Evolutionary conservation across 2,113 vertebrate species (phyloP), one percentile per base, ranked within the genome.

Genomic region (Seriola dumerili): DNA sequence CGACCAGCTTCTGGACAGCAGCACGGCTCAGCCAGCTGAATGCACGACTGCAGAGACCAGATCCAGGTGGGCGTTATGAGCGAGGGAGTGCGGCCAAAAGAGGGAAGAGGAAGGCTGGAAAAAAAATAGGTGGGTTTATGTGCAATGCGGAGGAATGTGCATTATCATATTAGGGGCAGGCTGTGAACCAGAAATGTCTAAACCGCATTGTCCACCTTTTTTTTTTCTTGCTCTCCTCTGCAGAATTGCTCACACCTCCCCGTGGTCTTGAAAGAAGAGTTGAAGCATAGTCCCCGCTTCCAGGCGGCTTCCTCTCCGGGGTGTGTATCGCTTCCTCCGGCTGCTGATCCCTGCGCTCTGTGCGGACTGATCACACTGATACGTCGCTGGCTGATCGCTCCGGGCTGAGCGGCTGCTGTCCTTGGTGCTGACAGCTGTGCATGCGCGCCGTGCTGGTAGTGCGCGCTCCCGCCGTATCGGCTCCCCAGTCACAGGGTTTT

Each of bases 361-460:
- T 82, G 71, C 62, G 78, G 66, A 57, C 78, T 69, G 85, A 64
- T 67, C 65, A 16, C 55, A 65, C 77, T 69, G 76, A 72, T 81
- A 80, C 78, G 71, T 79, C 65, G 73, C 84, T 59, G 71, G 55
- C 58, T 91, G 74, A 46, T 80, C 68, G 62, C 81, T 88, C 75
- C 71, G 29, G 74, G 84, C 77, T 88, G 67, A 88, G 90, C 83
- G 81, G 89, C 80, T 94, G 92, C 89, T 96, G 95, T 95, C 95
- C 95, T 93, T 93, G 94, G 94, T 95, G 81, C 95, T 95, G 93
- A 94, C 93, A 95, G 94, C 92, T 94, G 95, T 93, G 93, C 87
- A 76, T 83, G 94, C 93, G 92, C 92, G 89, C 90, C 71, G 74
- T 76, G 67, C 73, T 75, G 78, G 3, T 71, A 7, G 44, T 80